Evolutionary conservation across 2,888 invertebrate species (phyloP).

Genomic region (Philaethria dido): DNA sequence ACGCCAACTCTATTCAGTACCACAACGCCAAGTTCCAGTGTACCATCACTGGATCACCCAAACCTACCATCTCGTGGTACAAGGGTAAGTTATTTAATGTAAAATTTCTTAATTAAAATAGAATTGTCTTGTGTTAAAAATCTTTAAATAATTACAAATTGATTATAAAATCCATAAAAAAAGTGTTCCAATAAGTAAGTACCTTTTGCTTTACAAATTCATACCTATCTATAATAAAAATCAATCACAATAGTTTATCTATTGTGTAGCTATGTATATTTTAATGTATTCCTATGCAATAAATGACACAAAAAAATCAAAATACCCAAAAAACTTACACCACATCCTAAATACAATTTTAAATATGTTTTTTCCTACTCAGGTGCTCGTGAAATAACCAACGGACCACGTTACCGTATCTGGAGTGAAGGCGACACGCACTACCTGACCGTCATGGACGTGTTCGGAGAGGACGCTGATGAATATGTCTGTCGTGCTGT

Average conservation of each 20-base stretch:
- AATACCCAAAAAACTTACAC: too few relatives aligned
- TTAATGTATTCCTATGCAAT: too few relatives aligned
- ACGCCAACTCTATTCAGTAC: slow-evolving; percentile 95
- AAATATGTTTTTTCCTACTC: background rate
- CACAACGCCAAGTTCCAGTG: slow-evolving; percentile 97
- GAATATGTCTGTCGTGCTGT: slow-evolving; percentile 98
- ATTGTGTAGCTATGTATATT: too few relatives aligned
- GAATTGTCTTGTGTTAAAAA: too few relatives aligned
- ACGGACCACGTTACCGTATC: slow-evolving; percentile 96
- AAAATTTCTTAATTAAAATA: too few relatives aligned
- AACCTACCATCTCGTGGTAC: slow-evolving; percentile 97
- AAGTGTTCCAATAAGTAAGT: too few relatives aligned
- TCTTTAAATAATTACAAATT: too few relatives aligned
- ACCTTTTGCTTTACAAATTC: too few relatives aligned
- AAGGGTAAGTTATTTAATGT: slow-evolving; percentile 93
- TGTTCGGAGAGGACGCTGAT: slow-evolving; percentile 99
- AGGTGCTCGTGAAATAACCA: slow-evolving; percentile 96
- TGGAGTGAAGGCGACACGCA: slow-evolving; percentile 95
- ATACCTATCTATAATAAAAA: too few relatives aligned
- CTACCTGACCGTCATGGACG: slow-evolving; percentile 94
- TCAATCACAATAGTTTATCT: too few relatives aligned
- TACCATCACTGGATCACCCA: slow-evolving; percentile 94
- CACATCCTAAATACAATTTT: background rate
- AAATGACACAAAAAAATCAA: too few relatives aligned
- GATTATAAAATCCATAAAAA: too few relatives aligned